Conservation (phyloP, 1,140 invertebrate genomes). For the Rhynchophorus ferrugineus region DNA sequence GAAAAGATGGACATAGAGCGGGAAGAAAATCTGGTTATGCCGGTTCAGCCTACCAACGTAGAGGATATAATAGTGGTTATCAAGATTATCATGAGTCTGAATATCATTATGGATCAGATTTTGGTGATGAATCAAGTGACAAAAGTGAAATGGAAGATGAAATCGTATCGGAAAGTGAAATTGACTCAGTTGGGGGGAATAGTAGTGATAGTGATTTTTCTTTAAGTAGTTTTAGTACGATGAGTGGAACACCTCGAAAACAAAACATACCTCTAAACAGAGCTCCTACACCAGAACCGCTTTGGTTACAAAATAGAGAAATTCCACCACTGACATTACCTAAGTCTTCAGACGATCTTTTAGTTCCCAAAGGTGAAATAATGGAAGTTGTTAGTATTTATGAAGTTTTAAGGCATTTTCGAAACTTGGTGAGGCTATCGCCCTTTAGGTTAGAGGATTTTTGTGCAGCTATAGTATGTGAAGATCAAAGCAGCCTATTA, state of each 20-base stretch:
- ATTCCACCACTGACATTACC: conserved; percentile 73
- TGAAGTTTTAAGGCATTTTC: conserved; percentile 88
- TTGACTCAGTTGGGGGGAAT: conserved; percentile 57
- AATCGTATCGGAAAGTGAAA: conserved; percentile 57
- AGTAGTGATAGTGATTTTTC: conserved; percentile 80
- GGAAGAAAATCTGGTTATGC: conserved; percentile 54
- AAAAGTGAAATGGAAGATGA: conserved; percentile 71
- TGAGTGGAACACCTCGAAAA: conserved; percentile 56
- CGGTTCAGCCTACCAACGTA: conserved; percentile 49
- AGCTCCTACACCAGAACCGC: conserved; percentile 75
- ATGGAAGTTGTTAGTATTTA: conserved; percentile 81
- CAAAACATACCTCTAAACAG: conserved; percentile 43
- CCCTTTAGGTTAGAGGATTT: conserved; percentile 95
- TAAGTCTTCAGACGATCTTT: conserved; percentile 81
- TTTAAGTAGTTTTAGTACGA: conserved; percentile 66
- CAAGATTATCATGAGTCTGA: conserved; percentile 76
- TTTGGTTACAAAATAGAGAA: conserved; percentile 77
- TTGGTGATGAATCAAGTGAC: conserved; percentile 76
- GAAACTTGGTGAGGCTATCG: conserved; percentile 80
- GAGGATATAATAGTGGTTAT: conserved; percentile 64
- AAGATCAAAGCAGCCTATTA: conserved; percentile 84
- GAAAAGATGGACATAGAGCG: conserved; percentile 48
- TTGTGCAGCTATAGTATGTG: conserved; percentile 81
- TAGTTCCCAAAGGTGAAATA: conserved; percentile 69
- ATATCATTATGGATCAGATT: conserved; percentile 85